These are phyloP conservation scores for Yasuhikotakia modesta DNA, from an alignment of 2,797 vertebrate species.

Conservation along the genomic window DNA sequence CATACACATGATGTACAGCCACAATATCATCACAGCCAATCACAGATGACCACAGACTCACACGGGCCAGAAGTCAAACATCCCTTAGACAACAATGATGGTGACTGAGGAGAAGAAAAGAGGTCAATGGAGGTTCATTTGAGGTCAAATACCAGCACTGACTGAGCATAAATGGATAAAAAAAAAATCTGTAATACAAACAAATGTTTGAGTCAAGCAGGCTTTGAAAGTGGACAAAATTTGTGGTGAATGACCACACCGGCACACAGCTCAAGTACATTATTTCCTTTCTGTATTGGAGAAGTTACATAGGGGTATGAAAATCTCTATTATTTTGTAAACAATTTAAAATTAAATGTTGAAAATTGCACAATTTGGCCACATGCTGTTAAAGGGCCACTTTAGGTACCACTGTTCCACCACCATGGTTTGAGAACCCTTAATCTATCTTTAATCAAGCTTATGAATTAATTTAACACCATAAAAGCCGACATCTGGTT, in stretches of 20 bases:
- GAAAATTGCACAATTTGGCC: neutral
- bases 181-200: neutral
- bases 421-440: neutral
- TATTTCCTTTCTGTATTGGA: neutral
- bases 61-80: constrained; percentile 15
- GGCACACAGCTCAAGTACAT: neutral
- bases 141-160: too few species aligned
- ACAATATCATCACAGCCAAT: constrained; percentile 24
- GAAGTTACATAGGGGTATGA: neutral
- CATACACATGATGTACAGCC: constrained; percentile 40
- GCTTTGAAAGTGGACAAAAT: neutral
- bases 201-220: neutral
- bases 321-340: neutral
- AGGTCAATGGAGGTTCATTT: neutral
- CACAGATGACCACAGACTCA: constrained; percentile 27
- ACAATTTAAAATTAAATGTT: neutral
- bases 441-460: constrained; percentile 15
- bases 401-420: neutral
- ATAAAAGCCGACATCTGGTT: constrained; percentile 42
- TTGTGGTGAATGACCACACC: neutral
- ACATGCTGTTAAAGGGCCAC: neutral
- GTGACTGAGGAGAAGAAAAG: constrained; percentile 16
- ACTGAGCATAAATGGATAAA: too few species aligned
- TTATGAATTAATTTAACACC: constrained; percentile 37
- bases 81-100: constrained; percentile 16